Evolutionary conservation across 2,888 invertebrate genomes (phyloP).

Genomic region (Pammene aurita): DNA sequence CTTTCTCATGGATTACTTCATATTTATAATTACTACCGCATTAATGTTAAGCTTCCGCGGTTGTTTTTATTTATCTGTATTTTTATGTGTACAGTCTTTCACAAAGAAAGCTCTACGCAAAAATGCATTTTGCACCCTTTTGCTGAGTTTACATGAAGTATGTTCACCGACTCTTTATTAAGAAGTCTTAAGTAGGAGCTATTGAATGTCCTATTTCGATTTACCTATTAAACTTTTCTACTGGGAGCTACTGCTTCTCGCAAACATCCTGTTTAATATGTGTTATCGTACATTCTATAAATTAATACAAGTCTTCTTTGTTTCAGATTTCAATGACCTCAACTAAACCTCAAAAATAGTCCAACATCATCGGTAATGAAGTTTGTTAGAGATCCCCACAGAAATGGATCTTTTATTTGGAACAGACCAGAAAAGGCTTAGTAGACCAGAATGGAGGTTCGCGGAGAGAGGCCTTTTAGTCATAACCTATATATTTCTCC

Average conservation of each 20-base stretch:
- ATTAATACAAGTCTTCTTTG: conserved; percentile 50
- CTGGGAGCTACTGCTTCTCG: no score
- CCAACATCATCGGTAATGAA: conserved; percentile 66
- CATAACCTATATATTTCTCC: conserved; percentile 62
- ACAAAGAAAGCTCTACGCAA: no score
- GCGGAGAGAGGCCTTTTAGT: conserved; percentile 55
- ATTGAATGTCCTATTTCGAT: no score
- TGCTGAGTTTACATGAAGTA: no score
- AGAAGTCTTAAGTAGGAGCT: no score
- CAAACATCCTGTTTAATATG: no score
- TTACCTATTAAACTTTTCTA: no score
- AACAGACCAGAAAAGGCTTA: conserved; percentile 55
- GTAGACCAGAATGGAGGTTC: conserved; percentile 66
- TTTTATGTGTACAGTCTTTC: background rate
- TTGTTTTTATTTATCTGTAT: background rate
- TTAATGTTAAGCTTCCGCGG: no score
- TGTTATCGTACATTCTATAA: background rate
- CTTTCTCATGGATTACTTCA: conserved; percentile 3
- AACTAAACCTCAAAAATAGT: conserved; percentile 42
- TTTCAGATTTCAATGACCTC: conserved; percentile 66
- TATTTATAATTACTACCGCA: background rate
- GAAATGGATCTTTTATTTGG: conserved; percentile 65
- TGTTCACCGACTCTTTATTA: no score
- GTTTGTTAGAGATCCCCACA: conserved; percentile 55
- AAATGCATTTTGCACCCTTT: no score